Percentiles rank a stretch among this genome's conserved stretches.
These are phyloP conservation scores for Steinernema carpocapsae DNA, from an alignment of 2,888 invertebrate genomes.

Conservation along the genomic window DNA sequence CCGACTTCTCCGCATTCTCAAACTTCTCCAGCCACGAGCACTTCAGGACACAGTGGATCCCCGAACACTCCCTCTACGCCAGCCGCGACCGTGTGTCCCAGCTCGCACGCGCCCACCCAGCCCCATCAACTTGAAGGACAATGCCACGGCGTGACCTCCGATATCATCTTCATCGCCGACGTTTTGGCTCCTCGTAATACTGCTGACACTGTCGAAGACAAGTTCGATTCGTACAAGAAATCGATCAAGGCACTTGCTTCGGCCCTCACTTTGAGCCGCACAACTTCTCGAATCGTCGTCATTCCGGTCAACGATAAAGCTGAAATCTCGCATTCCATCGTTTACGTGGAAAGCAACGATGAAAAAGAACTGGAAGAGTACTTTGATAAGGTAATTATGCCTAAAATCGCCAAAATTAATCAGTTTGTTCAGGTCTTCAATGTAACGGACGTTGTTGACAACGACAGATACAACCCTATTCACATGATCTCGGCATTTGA, in stretches of 20 bases:
- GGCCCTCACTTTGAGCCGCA: neutral
- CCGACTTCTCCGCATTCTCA: too few relatives aligned
- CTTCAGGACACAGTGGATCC: too few relatives aligned
- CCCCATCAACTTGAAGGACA: too few relatives aligned
- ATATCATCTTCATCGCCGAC: slow-evolving; percentile 21
- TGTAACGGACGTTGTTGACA: too few relatives aligned
- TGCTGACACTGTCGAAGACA: neutral
- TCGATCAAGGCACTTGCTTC: neutral
- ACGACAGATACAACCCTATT: too few relatives aligned
- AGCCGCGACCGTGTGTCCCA: too few relatives aligned
- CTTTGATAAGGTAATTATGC: neutral
- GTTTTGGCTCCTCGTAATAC: neutral
- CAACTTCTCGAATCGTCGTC: neutral
- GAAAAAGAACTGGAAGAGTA: neutral
- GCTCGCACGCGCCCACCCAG: too few relatives aligned
- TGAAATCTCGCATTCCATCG: neutral
- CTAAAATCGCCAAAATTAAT: too few relatives aligned
- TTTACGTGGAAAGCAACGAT: neutral
- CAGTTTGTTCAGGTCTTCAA: too few relatives aligned
- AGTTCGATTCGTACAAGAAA: neutral
- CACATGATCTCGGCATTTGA: neutral
- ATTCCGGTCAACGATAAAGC: neutral
- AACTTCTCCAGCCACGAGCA: neutral
- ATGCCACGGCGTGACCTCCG: neutral
- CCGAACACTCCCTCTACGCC: too few relatives aligned